phyloP scores from a whole-genome alignment of 2,113 vertebrate genomes.

The Chunga burmeisteri region DNA sequence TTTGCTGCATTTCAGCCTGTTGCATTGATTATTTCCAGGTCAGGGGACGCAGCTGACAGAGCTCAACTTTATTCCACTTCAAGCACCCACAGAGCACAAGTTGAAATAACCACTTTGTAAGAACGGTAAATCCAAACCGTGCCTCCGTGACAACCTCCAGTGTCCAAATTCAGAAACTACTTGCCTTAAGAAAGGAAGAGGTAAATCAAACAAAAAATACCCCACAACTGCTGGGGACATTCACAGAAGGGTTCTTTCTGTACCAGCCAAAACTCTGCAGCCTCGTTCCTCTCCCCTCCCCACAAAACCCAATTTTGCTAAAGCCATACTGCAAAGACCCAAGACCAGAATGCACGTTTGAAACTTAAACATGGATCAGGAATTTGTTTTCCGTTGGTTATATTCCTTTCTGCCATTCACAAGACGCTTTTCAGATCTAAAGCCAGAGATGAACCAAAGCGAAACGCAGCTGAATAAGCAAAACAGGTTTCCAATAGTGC shows the following conservation, averaged over 20 bases:
- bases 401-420: neutral
- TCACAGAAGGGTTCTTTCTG: neutral
- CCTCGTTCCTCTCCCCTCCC: neutral
- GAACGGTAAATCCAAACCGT: neutral
- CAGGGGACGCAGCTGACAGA: conserved; percentile 35
- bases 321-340: neutral
- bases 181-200: neutral
- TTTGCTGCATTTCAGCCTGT: conserved; percentile 28
- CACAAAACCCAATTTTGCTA: neutral
- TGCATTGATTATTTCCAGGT: conserved; percentile 54
- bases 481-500: neutral
- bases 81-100: neutral
- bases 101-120: neutral
- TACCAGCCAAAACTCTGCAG: neutral
- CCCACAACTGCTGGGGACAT: neutral
- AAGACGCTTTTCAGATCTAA: neutral
- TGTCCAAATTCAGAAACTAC: neutral
- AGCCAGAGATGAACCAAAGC: neutral
- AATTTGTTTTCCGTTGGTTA: neutral
- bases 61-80: conserved; percentile 46
- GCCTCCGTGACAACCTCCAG: neutral
- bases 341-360: neutral
- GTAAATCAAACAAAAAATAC: neutral
- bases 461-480: neutral
- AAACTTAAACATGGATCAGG: neutral